These are phyloP conservation scores for Papilio polyxenes DNA, from an alignment of 1,140 invertebrate species.

Conservation along the genomic window DNA sequence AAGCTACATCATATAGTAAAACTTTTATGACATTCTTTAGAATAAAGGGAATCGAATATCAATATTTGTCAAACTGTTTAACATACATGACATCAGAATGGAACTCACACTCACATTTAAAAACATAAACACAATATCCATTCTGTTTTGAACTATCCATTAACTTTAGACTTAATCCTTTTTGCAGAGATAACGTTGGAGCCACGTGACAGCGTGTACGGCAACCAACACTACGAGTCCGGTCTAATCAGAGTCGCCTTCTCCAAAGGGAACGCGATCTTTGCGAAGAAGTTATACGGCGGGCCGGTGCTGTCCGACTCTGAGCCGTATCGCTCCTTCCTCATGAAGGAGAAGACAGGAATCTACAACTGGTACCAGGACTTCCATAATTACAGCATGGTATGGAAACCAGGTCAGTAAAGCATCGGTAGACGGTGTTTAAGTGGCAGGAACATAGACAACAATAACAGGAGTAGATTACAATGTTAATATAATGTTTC, in stretches of 20 bases:
- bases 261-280: slow-evolving; percentile 73
- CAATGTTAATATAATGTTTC: too few species aligned
- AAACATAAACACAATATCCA: not conserved
- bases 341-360: slow-evolving; percentile 64
- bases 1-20: too few species aligned
- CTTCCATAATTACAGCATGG: slow-evolving; percentile 84
- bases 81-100: not conserved
- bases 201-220: slow-evolving; percentile 79
- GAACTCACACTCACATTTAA: not conserved
- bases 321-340: slow-evolving; percentile 63
- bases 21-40: too few species aligned
- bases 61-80: not conserved
- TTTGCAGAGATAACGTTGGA: slow-evolving; percentile 81
- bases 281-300: slow-evolving; percentile 68
- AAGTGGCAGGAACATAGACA: not conserved
- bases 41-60: too few species aligned
- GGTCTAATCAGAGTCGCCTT: slow-evolving; percentile 78
- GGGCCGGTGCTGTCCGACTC: slow-evolving; percentile 66
- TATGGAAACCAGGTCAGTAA: slow-evolving; percentile 82
- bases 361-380: slow-evolving; percentile 81
- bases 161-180: slow-evolving; percentile 26
- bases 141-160: not conserved
- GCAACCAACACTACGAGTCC: slow-evolving; percentile 76
- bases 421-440: not conserved
- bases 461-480: too few species aligned